phyloP scores from a whole-genome alignment of 2,113 vertebrate genomes.

The Malurus elegans region DNA sequence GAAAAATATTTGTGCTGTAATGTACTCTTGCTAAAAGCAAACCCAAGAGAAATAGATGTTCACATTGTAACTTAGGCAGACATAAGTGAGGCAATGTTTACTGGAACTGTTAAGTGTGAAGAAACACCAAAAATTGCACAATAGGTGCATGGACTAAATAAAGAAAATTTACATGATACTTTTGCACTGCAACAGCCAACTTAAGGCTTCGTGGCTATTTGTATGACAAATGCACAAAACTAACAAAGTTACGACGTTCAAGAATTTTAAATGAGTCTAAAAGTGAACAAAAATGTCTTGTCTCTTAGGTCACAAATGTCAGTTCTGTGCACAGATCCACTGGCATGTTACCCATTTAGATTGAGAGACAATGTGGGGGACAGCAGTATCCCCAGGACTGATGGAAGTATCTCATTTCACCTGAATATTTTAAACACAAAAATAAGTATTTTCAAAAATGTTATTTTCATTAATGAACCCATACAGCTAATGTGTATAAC shows the following conservation, averaged over 20 bases:
- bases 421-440: not conserved
- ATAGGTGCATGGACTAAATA: slow-evolving; percentile 18
- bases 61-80: slow-evolving; percentile 38
- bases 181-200: not conserved
- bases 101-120: slow-evolving; percentile 52
- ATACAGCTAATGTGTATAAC: not conserved
- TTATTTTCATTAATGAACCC: not conserved
- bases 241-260: not conserved
- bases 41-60: slow-evolving; percentile 57
- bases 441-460: not conserved
- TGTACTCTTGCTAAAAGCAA: slow-evolving; percentile 52
- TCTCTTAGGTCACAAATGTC: not conserved
- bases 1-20: slow-evolving; percentile 61
- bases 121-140: slow-evolving; percentile 60
- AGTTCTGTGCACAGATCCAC: not conserved
- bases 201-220: not conserved
- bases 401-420: not conserved
- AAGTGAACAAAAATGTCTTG: not conserved
- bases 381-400: not conserved
- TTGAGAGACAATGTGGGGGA: not conserved
- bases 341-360: not conserved
- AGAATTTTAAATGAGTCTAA: not conserved
- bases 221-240: not conserved
- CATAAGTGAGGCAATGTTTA: slow-evolving; percentile 61
- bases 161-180: slow-evolving; percentile 22